A percentile compares a stretch with the other conserved stretches of the same genome.
Evolutionary conservation across 1,140 invertebrate species (phyloP).

Genomic region (Heliconius hewitsoni): DNA sequence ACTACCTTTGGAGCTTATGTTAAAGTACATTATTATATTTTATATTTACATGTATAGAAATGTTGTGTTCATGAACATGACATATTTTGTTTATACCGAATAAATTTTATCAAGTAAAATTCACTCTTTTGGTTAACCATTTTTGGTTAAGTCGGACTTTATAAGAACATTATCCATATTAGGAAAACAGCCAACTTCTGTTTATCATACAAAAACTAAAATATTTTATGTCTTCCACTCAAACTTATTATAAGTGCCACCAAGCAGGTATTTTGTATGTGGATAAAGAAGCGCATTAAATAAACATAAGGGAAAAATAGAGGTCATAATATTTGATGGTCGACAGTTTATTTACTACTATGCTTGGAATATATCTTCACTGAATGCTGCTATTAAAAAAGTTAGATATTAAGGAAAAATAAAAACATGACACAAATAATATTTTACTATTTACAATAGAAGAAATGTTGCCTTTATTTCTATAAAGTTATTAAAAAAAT

Average conservation of each 20-base stretch:
- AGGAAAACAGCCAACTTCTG: not conserved
- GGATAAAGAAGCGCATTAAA: slow-evolving; percentile 17
- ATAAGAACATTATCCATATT: not conserved
- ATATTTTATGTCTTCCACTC: not conserved
- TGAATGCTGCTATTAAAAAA: not conserved
- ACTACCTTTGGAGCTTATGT: not conserved
- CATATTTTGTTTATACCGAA: too few relatives aligned
- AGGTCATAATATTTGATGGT: slow-evolving; percentile 21
- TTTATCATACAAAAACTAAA: not conserved
- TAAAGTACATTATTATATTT: not conserved
- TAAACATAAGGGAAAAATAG: slow-evolving; percentile 19
- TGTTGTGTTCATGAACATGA: not conserved
- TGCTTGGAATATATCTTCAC: not conserved
- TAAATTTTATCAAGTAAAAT: not conserved
- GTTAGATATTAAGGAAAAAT: too few relatives aligned
- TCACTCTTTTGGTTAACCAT: not conserved
- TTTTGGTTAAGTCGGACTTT: not conserved
- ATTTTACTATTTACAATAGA: too few relatives aligned
- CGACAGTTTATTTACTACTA: not conserved
- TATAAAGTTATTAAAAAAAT: too few relatives aligned
- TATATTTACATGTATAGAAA: not conserved
- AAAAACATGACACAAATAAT: too few relatives aligned
- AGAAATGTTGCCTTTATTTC: too few relatives aligned
- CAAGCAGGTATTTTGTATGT: slow-evolving; percentile 28
- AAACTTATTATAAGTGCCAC: not conserved